Evolutionary conservation across 2,888 invertebrate genomes (phyloP).

Genomic region (Oscheius sp.): DNA sequence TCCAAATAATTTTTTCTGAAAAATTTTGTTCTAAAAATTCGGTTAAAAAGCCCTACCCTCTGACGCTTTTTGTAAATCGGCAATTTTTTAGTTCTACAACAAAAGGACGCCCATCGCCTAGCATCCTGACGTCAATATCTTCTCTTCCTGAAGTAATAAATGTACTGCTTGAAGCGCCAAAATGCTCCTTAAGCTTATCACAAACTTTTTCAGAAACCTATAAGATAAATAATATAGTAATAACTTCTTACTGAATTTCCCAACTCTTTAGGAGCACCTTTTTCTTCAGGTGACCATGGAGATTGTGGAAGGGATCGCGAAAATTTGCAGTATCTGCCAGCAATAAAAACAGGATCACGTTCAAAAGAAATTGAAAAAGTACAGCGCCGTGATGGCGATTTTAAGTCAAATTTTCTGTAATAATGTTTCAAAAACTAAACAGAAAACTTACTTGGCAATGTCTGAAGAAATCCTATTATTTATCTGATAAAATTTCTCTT

Average conservation of each 20-base stretch:
- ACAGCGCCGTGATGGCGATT: constrained; percentile 51
- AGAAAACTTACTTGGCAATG: constrained; percentile 36
- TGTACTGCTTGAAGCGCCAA: constrained; percentile 52
- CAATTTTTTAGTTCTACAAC: constrained; percentile 80
- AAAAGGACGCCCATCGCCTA: constrained; percentile 87
- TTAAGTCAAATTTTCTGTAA: constrained; percentile 51
- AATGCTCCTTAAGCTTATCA: constrained; percentile 44
- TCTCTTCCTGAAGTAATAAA: constrained; percentile 77
- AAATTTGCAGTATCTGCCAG: constrained; percentile 81
- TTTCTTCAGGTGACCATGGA: constrained; percentile 82
- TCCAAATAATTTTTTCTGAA: constrained; percentile 36
- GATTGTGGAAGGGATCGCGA: constrained; percentile 88
- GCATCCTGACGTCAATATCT: constrained; percentile 93
- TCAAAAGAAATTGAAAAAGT: constrained; percentile 53
- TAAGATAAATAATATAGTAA: background rate
- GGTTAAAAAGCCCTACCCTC: constrained; percentile 36
- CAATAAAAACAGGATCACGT: constrained; percentile 65
- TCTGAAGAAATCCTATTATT: constrained; percentile 31
- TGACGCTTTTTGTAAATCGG: constrained; percentile 70
- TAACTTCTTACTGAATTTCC: constrained; percentile 49
- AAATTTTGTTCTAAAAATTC: background rate
- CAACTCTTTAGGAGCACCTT: constrained; percentile 44
- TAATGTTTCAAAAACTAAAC: too few species aligned
- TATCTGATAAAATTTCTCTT: constrained; percentile 46
- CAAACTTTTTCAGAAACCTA: constrained; percentile 66